Base-by-base conservation (phyloP, 2,888 invertebrate species). In the Listrodromus nycthemerus region DNA sequence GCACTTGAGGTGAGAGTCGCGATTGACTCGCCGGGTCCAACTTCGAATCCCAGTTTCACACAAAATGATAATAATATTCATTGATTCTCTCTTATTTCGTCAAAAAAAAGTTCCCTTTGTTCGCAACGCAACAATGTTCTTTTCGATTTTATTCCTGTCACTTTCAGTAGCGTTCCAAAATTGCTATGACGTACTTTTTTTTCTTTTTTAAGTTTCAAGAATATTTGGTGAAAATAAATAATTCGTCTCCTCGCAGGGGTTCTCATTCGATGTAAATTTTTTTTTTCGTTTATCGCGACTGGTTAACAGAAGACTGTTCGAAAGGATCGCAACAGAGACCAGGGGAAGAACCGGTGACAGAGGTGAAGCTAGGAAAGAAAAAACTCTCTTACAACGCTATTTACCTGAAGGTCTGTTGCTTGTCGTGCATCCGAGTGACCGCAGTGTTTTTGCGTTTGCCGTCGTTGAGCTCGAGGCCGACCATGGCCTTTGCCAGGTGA, bases 401-500 rank as follows among this genome's bases (percentile, higher is more conserved):
- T 93, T 89, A 96, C 96, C 96, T 95, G 93, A 96, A 97, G 76
- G 95, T 95, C 89, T 96, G 96, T 24, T 96, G 94, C 91, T 95
- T 96, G 89, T 96, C 96, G 55, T 95, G 95, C 80, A 96, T 93
- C 87, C 95, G 95, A 16, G 95, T 94, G 0, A 96, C 94, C 3
- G 95, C 94, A 1, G 95, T 95, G 91, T 96, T 96, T 86, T 96
- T 95, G 45, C 89, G 85, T 69, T 88, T 85, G 84, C 92, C 94
- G 85, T 95, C 94, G 58, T 94, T 93, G 33, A 95, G 94, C 30
- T 92, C 90, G 74, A 93, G 90, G 82, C 94, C 94, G 13, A 96
- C 96, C 89, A 97, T 94, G 16, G 96, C 96, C 80, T 96, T 95
- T 4, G 97, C 97, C 90, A 97, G 94, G 87, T 96, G 95, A 84